A percentile compares a stretch with the other conserved stretches of the same genome.
Conservation (phyloP, 2,888 invertebrate species). For the Leucophora obtusa region DNA sequence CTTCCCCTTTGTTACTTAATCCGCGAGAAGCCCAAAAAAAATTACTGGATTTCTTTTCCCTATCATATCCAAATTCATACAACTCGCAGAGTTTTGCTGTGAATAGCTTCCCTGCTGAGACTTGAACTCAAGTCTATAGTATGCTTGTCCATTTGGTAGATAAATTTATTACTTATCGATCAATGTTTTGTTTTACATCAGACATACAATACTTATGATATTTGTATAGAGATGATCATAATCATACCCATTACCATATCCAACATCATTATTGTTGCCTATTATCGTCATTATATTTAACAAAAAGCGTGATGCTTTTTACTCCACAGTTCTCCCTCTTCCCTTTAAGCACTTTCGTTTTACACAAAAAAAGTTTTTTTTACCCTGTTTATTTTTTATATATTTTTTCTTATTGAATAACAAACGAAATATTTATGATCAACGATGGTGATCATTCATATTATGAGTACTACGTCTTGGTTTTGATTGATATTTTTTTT, state of each 20-base stretch:
- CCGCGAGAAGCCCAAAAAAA: too few species aligned
- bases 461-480: constrained; percentile 3
- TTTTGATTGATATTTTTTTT: not conserved
- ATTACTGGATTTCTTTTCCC: too few species aligned
- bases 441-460: constrained; percentile 31
- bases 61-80: too few species aligned
- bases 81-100: too few species aligned
- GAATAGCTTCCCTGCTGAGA: too few species aligned
- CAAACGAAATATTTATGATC: constrained; percentile 25
- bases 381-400: not conserved
- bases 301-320: not conserved
- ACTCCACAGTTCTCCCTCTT: not conserved
- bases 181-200: too few species aligned
- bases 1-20: too few species aligned
- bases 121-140: too few species aligned
- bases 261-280: constrained; percentile 45
- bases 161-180: too few species aligned
- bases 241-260: constrained; percentile 42
- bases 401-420: not conserved
- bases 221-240: not conserved
- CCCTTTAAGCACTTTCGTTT: not conserved
- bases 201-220: not conserved
- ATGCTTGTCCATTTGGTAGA: too few species aligned
- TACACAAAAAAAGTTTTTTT: not conserved
- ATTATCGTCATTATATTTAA: constrained; percentile 7